Evolutionary conservation across 1,140 invertebrate species (phyloP), one percentile per base, ranked within the genome.

Genomic region (Cydia pomonella): DNA sequence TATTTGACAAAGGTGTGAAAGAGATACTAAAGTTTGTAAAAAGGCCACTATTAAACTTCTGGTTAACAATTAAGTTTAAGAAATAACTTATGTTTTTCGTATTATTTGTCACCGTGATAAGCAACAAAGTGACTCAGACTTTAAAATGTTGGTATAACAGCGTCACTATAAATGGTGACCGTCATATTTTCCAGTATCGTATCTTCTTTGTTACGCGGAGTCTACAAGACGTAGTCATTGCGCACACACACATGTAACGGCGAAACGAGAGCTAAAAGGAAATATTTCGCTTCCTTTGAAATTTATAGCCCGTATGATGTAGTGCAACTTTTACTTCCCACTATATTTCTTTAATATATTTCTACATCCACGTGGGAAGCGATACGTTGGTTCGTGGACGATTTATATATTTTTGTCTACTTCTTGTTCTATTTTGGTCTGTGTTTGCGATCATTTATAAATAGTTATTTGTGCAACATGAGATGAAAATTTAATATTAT

Each of bases 261-360:
- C 3, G n/a, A 53, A 53, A 53, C 16, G n/a, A 53, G 50, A 53
- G 50, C 50, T 18, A 18, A 53, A 18, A 53, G 50, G 50, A 53
- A 53, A 53, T 53, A 53, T 16, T 16, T 9, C 3, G 50, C 16
- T 53, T 53, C 50, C 50, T 53, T 53, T 53, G 50, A 53, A 53
- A 53, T 53, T 53, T 53, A 53, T 53, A 53, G 50, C 50, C n/a
- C n/a, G 16, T 53, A 53, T 53, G 50, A 53, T 53, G 50, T 53
- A 53, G 50, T 21, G 50, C 50, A 47, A 47, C 13, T 47, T 47
- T 47, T 47, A 47, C 44, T 47, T 47, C 16, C 13, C 13, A 47
- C 13, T 47, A 47, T 47, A 47, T 47, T n/a, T n/a, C 44, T 47
- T 47, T 47, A 47, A 47, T 47, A 47, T 47, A 47, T 47, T 47